Conservation (phyloP, 2,113 vertebrate genomes). For the Gymnarchus niloticus region DNA sequence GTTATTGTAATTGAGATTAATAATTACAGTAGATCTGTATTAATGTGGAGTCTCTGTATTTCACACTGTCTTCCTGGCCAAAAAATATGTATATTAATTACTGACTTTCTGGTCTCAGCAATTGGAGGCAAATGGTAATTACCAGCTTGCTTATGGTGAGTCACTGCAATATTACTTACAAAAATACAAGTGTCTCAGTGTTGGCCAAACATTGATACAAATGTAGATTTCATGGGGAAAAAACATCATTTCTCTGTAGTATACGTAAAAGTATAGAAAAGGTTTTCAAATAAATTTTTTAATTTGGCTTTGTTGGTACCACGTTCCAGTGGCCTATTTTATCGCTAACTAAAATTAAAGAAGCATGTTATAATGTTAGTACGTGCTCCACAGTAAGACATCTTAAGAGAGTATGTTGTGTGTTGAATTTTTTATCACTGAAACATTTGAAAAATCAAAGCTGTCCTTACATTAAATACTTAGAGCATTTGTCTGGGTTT, state of each 20-base stretch:
- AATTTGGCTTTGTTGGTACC: not conserved
- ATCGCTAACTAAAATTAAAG: not conserved
- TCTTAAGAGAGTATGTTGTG: not conserved
- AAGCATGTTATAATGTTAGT: not conserved
- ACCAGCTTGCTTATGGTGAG: not conserved
- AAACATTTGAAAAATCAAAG: not conserved
- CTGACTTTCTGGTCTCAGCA: not conserved
- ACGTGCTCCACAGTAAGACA: not conserved
- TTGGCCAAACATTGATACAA: not conserved
- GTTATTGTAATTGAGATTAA: slow-evolving; percentile 43
- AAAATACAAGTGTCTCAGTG: not conserved
- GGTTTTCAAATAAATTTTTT: slow-evolving; percentile 9
- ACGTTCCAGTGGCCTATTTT: not conserved
- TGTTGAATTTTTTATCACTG: not conserved
- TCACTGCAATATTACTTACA: not conserved
- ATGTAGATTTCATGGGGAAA: not conserved
- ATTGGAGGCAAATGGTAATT: not conserved
- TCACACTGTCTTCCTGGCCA: not conserved
- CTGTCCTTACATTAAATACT: too few species aligned
- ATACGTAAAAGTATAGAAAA: not conserved
- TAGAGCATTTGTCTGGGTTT: too few species aligned
- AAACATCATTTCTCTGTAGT: not conserved
- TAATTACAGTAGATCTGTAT: not conserved
- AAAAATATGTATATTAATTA: not conserved
- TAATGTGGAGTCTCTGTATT: not conserved